phyloP scores from a whole-genome alignment of 2,797 vertebrate genomes.

The Limnodromus scolopaceus region DNA sequence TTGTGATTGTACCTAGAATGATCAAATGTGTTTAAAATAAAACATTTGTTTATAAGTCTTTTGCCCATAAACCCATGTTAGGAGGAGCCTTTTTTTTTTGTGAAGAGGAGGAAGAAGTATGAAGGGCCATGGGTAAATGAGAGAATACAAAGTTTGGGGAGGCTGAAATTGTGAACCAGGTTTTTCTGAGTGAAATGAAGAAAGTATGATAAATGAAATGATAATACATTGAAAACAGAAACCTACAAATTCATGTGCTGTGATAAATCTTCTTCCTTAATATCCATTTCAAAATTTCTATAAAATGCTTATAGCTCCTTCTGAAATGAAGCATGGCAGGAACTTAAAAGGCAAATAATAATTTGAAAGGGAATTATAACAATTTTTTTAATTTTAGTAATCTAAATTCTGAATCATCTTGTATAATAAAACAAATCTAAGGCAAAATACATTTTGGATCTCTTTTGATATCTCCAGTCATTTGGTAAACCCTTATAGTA shows the following conservation, averaged over 20 bases:
- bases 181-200: neutral
- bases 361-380: neutral
- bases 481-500: fast-evolving
- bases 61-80: neutral
- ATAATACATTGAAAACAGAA: neutral
- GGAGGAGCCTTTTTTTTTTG: neutral
- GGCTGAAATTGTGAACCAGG: neutral
- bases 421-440: neutral
- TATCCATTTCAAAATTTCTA: neutral
- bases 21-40: neutral
- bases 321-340: neutral
- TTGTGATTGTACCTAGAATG: neutral
- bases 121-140: neutral
- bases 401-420: neutral
- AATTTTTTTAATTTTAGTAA: neutral
- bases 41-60: neutral
- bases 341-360: neutral
- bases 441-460: neutral
- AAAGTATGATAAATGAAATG: neutral
- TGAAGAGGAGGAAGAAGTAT: neutral
- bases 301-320: neutral
- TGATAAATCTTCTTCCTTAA: neutral
- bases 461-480: neutral
- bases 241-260: neutral
- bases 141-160: fast-evolving